These are phyloP conservation scores for Stenolophus ochropezus DNA, from an alignment of 2,888 invertebrate species.

Conservation along the genomic window DNA sequence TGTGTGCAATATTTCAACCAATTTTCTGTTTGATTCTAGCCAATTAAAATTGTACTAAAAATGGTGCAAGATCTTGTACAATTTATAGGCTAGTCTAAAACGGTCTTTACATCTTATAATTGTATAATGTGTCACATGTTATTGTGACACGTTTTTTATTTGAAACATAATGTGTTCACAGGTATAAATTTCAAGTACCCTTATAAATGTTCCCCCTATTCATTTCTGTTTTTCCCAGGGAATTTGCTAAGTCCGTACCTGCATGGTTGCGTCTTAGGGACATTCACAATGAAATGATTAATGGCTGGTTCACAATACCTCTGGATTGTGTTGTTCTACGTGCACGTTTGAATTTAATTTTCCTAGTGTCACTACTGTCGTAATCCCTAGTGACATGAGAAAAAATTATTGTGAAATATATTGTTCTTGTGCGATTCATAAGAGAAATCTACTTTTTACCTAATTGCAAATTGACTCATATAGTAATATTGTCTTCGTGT, in stretches of 20 bases:
- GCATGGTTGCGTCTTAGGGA: conserved; percentile 17
- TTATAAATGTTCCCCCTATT: too few relatives aligned
- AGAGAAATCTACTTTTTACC: conserved; percentile 18
- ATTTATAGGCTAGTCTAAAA: too few relatives aligned
- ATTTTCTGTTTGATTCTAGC: too few relatives aligned
- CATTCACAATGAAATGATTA: conserved; percentile 41
- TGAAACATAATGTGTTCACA: too few relatives aligned
- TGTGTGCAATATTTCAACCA: too few relatives aligned
- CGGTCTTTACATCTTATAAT: too few relatives aligned
- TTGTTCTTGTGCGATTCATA: conserved; percentile 26
- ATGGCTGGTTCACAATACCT: conserved; percentile 30
- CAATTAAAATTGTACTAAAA: too few relatives aligned
- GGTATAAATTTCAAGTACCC: too few relatives aligned
- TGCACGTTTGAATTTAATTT: conserved; percentile 7
- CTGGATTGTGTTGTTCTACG: conserved; percentile 39
- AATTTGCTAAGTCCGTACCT: not conserved
- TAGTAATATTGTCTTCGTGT: not conserved
- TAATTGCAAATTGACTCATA: not conserved
- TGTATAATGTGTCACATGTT: too few relatives aligned
- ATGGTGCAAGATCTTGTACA: too few relatives aligned
- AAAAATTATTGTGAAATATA: conserved; percentile 31
- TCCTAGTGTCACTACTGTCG: conserved; percentile 9
- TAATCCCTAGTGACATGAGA: conserved; percentile 11
- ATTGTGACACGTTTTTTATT: too few relatives aligned
- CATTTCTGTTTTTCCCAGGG: not conserved